Conservation (phyloP, 2,888 invertebrate species). For the Hemaris fuciformis region DNA sequence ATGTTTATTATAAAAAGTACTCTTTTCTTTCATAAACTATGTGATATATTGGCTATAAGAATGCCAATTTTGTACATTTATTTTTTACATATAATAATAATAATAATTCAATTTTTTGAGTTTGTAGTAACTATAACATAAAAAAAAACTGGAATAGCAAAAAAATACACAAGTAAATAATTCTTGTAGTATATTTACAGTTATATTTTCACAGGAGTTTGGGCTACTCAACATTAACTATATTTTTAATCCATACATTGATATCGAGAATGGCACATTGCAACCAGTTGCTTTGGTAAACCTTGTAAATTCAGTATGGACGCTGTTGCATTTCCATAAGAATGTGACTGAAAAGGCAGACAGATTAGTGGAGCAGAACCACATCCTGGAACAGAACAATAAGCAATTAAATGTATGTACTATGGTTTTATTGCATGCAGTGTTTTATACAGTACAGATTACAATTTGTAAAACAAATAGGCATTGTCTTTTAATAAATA, state of each 20-base stretch:
- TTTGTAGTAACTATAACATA: too few relatives aligned
- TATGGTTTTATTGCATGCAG: slow-evolving; percentile 8
- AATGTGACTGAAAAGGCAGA: slow-evolving; percentile 53
- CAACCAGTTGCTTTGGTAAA: slow-evolving; percentile 56
- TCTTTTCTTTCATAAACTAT: too few relatives aligned
- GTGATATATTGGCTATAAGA: too few relatives aligned
- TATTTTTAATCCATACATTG: slow-evolving; percentile 66
- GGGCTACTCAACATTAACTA: slow-evolving; percentile 63
- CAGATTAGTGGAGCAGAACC: slow-evolving; percentile 58
- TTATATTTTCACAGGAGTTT: slow-evolving; percentile 55
- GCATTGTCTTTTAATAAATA: too few relatives aligned
- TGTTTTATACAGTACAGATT: too few relatives aligned
- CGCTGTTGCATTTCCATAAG: slow-evolving; percentile 60
- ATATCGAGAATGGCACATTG: slow-evolving; percentile 48
- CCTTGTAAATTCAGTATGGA: slow-evolving; percentile 66
- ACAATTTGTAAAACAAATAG: too few relatives aligned
- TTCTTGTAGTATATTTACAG: too few relatives aligned
- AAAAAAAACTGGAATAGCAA: too few relatives aligned
- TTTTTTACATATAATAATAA: too few relatives aligned
- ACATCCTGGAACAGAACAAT: slow-evolving; percentile 61
- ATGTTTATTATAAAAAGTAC: slow-evolving; percentile 19
- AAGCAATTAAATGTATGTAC: slow-evolving; percentile 65
- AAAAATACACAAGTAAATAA: too few relatives aligned
- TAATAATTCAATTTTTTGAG: too few relatives aligned
- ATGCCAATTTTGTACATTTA: too few relatives aligned